Base-by-base conservation (phyloP, 2,113 vertebrate species). In the Ploceus nigricollis region DNA sequence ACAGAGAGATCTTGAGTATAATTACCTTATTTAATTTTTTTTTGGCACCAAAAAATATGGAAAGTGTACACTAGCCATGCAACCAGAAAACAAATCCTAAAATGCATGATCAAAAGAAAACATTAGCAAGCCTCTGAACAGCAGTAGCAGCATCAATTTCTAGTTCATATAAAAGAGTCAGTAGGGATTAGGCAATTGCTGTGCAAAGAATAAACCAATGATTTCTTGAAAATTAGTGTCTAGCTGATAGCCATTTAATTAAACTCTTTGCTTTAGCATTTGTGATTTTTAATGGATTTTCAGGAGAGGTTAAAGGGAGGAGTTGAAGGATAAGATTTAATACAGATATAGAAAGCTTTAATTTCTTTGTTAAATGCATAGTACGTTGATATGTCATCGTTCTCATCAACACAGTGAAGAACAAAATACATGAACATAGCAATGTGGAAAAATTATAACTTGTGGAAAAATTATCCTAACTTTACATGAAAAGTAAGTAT, bases 151-250 rank as follows among this genome's bases (percentile, higher is more conserved):
- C 2, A 1, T 89, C 93, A 66, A 35, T 54, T 90, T 51, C 58
- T 40, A 35, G 66, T 82, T 92, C 64, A 70, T 82, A 71, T 58
- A 50, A 93, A 56, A 69, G 40, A 86, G 70, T 71, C 86, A 60
- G 76, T 47, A 86, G 87, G 71, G 75, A 94, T 95, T 80, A 94
- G 24, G 51, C 72, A 94, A 90, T 65, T 94, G 88, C 72, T 94
- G 60, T 70, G 3, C 15, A 85, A 94, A 96, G 95, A 96, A 87
- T 31, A 20, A 27, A 63, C 86, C 78, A 76, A 57, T 35, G 51
- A 23, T 45, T 84, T 70, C 69, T 39, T 25, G 42, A 90, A 84
- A 93, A 94, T 86, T 83, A 82, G 70, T 64, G 48, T 76, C 95
- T 50, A 39, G 65, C 50, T 87, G 51, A 93, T 37, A 70, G 78